Base-by-base conservation (phyloP, 2,888 invertebrate genomes). In the Leucophora obtusa region DNA sequence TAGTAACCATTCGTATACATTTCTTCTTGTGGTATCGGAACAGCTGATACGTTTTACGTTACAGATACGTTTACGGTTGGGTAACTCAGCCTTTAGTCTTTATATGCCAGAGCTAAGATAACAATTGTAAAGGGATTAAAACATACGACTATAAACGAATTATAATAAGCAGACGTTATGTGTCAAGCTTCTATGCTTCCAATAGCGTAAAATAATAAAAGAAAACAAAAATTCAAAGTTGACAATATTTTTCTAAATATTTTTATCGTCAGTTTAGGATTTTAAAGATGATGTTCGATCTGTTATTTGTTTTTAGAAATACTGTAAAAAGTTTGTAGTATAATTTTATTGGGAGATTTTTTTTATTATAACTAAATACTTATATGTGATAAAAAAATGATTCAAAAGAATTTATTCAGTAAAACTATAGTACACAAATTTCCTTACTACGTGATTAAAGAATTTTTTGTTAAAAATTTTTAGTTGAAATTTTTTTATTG, bases 111-210 rank as follows among this genome's bases (percentile, higher is more conserved):
- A 59, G 53, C 53, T 2, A 1, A 54, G 56, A 73, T 73, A 81
- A 51, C 72, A 80, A 69, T 73, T 69, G 76, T 56, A 14, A 69
- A 73, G 73, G 69, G 73, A 81, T 77, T 73, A 56, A 65, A 66
- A 11, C 56, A 18, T 1, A 47, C 3, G 28, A 58, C n/a, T 10
- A n/a, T 56, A 17, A 65, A 65, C 21, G 24, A 63, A 47, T 74
- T 53, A 59, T 54, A 76, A 80, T 76, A 80, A 80, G 59, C 51
- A 50, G 76, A 56, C 68, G 58, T 63, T 62, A 53, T 63, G 28
- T 28, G 68, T 72, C 62, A 75, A 75, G 62, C 51, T 62, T 58
- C 71, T 65, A 35, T 60, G 35, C 15, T 60, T 21, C 24, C 72
- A 54, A 68, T 77, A 51, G 43, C 43, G 66, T 62, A 50, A 38